These are phyloP conservation scores for Ameiurus melas DNA, from an alignment of 2,113 vertebrate genomes.

Conservation along the genomic window DNA sequence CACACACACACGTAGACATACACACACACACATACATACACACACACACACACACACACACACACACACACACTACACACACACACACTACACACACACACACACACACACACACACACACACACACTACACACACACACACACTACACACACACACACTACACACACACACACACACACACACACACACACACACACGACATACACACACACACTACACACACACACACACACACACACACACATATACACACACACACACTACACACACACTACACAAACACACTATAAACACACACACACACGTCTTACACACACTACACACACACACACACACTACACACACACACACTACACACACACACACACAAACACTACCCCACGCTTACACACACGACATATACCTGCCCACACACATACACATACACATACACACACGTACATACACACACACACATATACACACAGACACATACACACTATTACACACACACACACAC, in stretches of 20 bases:
- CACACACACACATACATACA: constrained; percentile 30
- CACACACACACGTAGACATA: constrained; percentile 44
- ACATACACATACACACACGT: no score
- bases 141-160: constrained; percentile 44
- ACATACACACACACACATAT: no score
- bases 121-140: constrained; percentile 25
- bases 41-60: constrained; percentile 40
- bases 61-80: constrained; percentile 37
- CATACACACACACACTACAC: no score
- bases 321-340: constrained; percentile 34
- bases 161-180: constrained; percentile 42
- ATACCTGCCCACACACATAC: no score
- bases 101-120: constrained; percentile 46
- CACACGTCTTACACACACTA: no score
- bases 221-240: constrained; percentile 40
- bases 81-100: no score
- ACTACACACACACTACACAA: constrained; percentile 28
- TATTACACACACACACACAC: no score
- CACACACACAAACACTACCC: no score
- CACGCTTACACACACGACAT: no score
- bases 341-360: constrained; percentile 45
- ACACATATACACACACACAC: constrained; percentile 44
- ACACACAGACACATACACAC: no score
- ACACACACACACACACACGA: constrained; percentile 36
- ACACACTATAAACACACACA: no score